These are phyloP conservation scores for Agonum fuliginosum DNA, from an alignment of 2,888 invertebrate genomes.

Conservation along the genomic window DNA sequence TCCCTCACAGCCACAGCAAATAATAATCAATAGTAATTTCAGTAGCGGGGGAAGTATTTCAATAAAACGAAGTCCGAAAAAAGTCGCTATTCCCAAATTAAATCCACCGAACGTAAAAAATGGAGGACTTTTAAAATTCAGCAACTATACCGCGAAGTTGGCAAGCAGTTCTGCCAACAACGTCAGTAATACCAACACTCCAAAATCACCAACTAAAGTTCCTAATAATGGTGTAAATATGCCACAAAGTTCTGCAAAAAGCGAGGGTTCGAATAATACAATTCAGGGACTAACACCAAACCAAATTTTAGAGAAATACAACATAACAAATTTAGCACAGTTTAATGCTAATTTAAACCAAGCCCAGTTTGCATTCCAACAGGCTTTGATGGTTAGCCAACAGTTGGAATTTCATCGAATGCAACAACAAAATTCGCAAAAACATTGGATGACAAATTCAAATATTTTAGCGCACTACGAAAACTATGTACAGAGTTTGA, in stretches of 20 bases:
- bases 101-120: constrained; percentile 29
- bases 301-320: constrained; percentile 71
- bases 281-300: constrained; percentile 64
- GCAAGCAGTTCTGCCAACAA: constrained; percentile 2
- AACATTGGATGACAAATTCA: constrained; percentile 69
- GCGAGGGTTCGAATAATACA: constrained; percentile 7
- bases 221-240: constrained; percentile 27
- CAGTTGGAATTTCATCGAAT: constrained; percentile 69
- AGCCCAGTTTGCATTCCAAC: constrained; percentile 51
- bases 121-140: constrained; percentile 40
- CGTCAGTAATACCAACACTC: not conserved
- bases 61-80: constrained; percentile 47
- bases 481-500: constrained; percentile 70
- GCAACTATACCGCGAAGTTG: constrained; percentile 44
- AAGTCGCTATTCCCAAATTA: constrained; percentile 59
- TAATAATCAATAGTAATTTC: constrained; percentile 55
- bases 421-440: constrained; percentile 63
- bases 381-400: constrained; percentile 69
- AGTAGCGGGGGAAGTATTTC: constrained; percentile 50
- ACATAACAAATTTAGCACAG: constrained; percentile 71
- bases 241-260: constrained; percentile 12
- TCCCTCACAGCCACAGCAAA: constrained; percentile 37
- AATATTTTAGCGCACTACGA: constrained; percentile 70
- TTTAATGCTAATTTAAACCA: constrained; percentile 70
- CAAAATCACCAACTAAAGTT: constrained; percentile 23